A percentile compares a stretch with the other conserved stretches of the same genome.
Evolutionary conservation across 1,140 invertebrate species (phyloP).

Genomic region (Rhopalosiphum maidis): DNA sequence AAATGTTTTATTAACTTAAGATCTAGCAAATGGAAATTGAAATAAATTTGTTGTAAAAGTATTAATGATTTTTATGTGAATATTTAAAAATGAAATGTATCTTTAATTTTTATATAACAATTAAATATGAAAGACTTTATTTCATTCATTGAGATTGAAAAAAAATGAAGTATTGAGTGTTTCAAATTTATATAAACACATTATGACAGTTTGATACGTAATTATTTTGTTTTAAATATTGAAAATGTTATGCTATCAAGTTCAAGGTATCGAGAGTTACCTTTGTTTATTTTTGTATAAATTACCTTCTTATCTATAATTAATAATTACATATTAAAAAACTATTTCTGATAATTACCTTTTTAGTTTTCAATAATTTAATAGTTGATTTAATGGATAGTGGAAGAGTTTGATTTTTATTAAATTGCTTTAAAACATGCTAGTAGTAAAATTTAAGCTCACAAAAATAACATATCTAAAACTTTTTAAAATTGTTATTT

Average conservation of each 20-base stretch:
- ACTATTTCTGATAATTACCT: not conserved
- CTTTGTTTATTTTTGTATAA: not conserved
- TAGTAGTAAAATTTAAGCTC: not conserved
- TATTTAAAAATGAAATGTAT: not conserved
- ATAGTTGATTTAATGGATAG: not conserved
- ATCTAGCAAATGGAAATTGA: not conserved
- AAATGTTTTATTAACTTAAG: not conserved
- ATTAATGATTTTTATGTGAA: not conserved
- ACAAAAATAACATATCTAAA: not conserved
- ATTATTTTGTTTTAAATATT: conserved; percentile 1
- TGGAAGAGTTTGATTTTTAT: not conserved
- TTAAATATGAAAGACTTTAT: not conserved
- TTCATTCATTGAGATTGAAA: not conserved
- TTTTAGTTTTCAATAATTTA: not conserved
- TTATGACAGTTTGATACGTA: not conserved
- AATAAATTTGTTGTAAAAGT: not conserved
- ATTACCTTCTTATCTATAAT: not conserved
- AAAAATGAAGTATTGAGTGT: not conserved
- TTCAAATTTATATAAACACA: not conserved
- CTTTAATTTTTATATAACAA: not conserved
- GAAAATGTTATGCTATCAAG: not conserved
- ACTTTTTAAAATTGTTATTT: not conserved
- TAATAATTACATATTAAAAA: not conserved
- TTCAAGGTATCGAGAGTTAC: not conserved
- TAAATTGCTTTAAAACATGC: conserved; percentile 19